Conservation (phyloP, 2,888 invertebrate species). For the Mesorhabditis sp. region DNA sequence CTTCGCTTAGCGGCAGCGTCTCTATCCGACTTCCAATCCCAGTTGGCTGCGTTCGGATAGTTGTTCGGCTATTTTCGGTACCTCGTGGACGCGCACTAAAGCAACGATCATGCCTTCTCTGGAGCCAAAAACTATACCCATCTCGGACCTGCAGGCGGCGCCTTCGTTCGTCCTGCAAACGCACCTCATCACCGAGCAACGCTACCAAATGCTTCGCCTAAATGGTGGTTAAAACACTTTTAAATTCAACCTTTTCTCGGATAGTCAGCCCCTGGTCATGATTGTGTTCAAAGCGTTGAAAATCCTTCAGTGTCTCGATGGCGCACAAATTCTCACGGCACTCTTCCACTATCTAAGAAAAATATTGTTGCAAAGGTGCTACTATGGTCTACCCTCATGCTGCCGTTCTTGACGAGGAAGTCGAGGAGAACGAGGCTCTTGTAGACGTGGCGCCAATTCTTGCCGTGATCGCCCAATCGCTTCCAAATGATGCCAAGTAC, state of each 20-base stretch:
- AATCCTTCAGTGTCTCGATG: slow-evolving; percentile 87
- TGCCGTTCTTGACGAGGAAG: slow-evolving; percentile 97
- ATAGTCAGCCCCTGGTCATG: slow-evolving; percentile 74
- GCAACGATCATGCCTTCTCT: too few relatives aligned
- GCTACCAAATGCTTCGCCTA: slow-evolving; percentile 89
- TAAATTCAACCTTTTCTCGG: slow-evolving; percentile 73
- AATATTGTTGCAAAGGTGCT: slow-evolving; percentile 57
- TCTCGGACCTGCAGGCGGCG: too few relatives aligned
- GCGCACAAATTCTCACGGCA: slow-evolving; percentile 99
- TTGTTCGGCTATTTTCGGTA: too few relatives aligned
- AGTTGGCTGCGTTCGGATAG: slow-evolving; percentile 20
- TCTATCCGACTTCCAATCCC: slow-evolving; percentile 90
- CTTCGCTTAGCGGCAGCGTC: slow-evolving; percentile 93
- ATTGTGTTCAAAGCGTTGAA: slow-evolving; percentile 94
- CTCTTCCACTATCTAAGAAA: slow-evolving; percentile 75
- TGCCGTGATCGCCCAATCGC: slow-evolving; percentile 95
- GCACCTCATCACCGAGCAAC: slow-evolving; percentile 90
- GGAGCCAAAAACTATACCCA: too few relatives aligned
- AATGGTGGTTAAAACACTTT: slow-evolving; percentile 56
- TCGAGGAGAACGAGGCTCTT: slow-evolving; percentile 91
- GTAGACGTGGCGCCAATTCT: slow-evolving; percentile 99
- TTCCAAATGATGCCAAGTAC: slow-evolving; percentile 99
- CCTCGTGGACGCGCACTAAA: too few relatives aligned
- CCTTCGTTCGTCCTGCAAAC: slow-evolving; percentile 85
- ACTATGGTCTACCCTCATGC: slow-evolving; percentile 74